Conservation (phyloP, 2,113 vertebrate genomes). For the Bos indicus region DNA sequence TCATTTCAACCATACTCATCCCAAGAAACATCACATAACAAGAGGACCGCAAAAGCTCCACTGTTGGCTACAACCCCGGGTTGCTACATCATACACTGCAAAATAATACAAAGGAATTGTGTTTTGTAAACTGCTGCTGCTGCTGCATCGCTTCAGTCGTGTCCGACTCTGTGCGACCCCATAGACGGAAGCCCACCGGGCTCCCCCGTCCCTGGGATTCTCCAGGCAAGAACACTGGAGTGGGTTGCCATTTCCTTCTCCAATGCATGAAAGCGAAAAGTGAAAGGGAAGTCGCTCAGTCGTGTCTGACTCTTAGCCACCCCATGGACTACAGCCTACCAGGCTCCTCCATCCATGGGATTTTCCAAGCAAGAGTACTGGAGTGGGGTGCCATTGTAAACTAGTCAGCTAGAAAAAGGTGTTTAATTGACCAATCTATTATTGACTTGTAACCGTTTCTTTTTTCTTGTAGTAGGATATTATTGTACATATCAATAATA, state of each 20-base stretch:
- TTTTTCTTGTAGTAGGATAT: not conserved
- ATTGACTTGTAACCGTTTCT: constrained; percentile 20
- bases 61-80: constrained; percentile 90
- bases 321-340: too few relatives aligned
- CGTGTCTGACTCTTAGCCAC: too few relatives aligned
- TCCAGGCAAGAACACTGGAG: too few relatives aligned
- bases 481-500: not conserved
- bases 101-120: constrained; percentile 61
- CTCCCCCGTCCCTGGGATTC: too few relatives aligned
- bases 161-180: too few relatives aligned
- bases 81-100: constrained; percentile 89
- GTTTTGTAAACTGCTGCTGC: not conserved
- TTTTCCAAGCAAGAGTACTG: too few relatives aligned
- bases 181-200: too few relatives aligned
- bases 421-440: not conserved
- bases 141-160: too few relatives aligned
- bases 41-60: constrained; percentile 88
- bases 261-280: too few relatives aligned
- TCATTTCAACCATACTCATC: constrained; percentile 87
- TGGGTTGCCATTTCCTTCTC: too few relatives aligned
- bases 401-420: not conserved
- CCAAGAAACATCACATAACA: constrained; percentile 90
- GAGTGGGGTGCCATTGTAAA: not conserved
- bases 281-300: too few relatives aligned
- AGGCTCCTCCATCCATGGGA: too few relatives aligned